Evolutionary conservation across 2,797 vertebrate genomes (phyloP).

Genomic region (Gambusia yucatana): DNA sequence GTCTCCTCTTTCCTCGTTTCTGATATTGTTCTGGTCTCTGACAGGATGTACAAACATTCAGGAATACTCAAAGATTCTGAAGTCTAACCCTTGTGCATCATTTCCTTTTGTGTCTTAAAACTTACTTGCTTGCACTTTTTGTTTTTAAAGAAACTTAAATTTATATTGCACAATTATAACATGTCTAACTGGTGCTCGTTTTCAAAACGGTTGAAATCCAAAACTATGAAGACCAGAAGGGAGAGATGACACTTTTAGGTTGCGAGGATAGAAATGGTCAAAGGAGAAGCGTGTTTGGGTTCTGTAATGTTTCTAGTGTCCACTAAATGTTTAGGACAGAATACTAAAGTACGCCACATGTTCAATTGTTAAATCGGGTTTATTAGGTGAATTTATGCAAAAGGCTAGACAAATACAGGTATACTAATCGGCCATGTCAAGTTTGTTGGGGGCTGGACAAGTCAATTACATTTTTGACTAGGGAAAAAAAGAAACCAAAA

Average conservation of each 20-base stretch:
- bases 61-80: neutral
- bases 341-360: neutral
- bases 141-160: neutral
- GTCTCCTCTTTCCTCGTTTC: neutral
- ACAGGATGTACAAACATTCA: neutral
- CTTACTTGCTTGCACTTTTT: neutral
- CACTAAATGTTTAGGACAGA: neutral
- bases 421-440: neutral
- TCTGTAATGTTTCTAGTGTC: neutral
- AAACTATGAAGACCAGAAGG: neutral
- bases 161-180: neutral
- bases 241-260: neutral
- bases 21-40: neutral
- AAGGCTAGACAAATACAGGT: neutral
- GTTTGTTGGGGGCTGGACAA: neutral
- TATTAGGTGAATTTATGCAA: neutral
- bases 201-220: neutral
- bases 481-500: neutral
- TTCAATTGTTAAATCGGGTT: neutral
- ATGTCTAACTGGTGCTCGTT: neutral
- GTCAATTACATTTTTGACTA: neutral
- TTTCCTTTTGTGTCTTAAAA: neutral
- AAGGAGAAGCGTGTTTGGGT: neutral
- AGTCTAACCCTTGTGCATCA: neutral
- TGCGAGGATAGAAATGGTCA: neutral